Evolutionary conservation across 1,140 invertebrate genomes (phyloP), one percentile per base, ranked within the genome.

Genomic region (Campoletis sonorensis): DNA sequence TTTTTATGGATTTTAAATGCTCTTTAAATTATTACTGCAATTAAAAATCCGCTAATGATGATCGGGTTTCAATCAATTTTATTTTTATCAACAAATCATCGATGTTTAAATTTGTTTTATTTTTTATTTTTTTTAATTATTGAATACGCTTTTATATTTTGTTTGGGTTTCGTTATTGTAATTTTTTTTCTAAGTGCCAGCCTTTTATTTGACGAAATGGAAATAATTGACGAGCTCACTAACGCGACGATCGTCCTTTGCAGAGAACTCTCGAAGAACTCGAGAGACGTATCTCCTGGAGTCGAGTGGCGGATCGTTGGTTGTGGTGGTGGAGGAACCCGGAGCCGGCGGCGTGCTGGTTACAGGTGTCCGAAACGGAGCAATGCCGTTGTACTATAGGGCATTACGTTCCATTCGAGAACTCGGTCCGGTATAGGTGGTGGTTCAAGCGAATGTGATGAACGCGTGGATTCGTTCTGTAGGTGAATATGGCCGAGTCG

Each of bases 401-500:
- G 33, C 23, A 64, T 64, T 18, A 78, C 58, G 37, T 45, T 21
- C 76, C 67, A 78, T 54, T 78, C 72, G 80, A 79, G 82, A 79
- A 78, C 67, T 33, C 67, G 4, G 2, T 70, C 23, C 33, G 76
- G 71, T 30, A 77, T 79, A 58, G 75, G 54, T 81, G 64, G 73
- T 81, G 54, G 73, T 76, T 54, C n/a, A 67, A 80, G 37, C 30
- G 75, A 61, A 61, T 77, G 26, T 77, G 75, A 77, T 64, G 75
- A 77, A 64, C 77, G 78, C 76, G 76, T 82, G 78, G 85, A 87
- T 87, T 85, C 85, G 87, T 86, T 84, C 83, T 86, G 80, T 58
- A 23, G 61, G 21, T 75, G 79, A 84, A 80, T 88, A 83, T 54
- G 51, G 51, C 18, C 51, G 88, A 86, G 88, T 87, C 88, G 87